Evolutionary conservation across 1,140 invertebrate genomes (phyloP).

Genomic region (Nephotettix cincticeps): DNA sequence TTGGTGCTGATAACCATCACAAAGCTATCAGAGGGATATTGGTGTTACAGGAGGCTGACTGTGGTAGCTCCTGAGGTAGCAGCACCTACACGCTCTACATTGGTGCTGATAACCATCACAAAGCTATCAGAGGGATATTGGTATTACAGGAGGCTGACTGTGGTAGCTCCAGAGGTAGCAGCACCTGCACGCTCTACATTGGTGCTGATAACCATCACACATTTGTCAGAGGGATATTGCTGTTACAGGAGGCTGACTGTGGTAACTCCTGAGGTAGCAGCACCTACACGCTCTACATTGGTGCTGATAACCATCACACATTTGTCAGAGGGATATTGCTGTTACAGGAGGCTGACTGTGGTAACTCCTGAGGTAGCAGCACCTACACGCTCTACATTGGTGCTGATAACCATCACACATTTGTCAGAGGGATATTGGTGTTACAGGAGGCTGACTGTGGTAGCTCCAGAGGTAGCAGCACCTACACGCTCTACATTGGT

Average conservation of each 20-base stretch:
- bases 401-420: slow-evolving; percentile 57
- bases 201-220: slow-evolving; percentile 58
- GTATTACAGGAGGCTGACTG: slow-evolving; percentile 47
- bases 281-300: slow-evolving; percentile 59
- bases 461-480: slow-evolving; percentile 59
- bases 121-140: too few relatives aligned
- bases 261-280: slow-evolving; percentile 59
- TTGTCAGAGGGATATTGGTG: too few relatives aligned
- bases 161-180: slow-evolving; percentile 59
- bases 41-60: slow-evolving; percentile 45
- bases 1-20: slow-evolving; percentile 60
- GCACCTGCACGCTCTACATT: slow-evolving; percentile 61
- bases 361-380: slow-evolving; percentile 60
- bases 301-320: slow-evolving; percentile 59
- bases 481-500: slow-evolving; percentile 60
- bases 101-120: slow-evolving; percentile 56
- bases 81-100: slow-evolving; percentile 59
- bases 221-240: too few relatives aligned
- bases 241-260: slow-evolving; percentile 50
- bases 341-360: slow-evolving; percentile 49
- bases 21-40: too few relatives aligned
- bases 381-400: slow-evolving; percentile 59
- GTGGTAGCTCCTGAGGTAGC: slow-evolving; percentile 60
- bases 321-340: not conserved
- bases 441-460: slow-evolving; percentile 51